These are phyloP conservation scores for Amphiprion percula DNA, from an alignment of 2,113 vertebrate genomes.

Conservation along the genomic window DNA sequence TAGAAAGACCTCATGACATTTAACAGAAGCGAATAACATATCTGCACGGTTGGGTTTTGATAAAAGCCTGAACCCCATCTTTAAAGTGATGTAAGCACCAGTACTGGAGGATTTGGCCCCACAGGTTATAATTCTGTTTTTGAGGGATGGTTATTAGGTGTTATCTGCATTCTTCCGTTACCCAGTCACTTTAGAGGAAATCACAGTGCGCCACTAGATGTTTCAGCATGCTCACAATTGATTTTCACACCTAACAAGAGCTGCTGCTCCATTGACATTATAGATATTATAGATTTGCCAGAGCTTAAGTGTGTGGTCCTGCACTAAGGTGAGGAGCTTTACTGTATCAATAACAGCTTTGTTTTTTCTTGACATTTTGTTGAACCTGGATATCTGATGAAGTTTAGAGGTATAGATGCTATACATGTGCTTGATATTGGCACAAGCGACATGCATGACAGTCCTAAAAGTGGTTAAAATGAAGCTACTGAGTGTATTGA, in stretches of 20 bases:
- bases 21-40: neutral
- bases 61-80: slow-evolving; percentile 8
- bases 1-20: slow-evolving; percentile 14
- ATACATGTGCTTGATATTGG: neutral
- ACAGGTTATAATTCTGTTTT: slow-evolving; percentile 12
- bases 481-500: neutral
- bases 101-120: neutral
- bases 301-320: slow-evolving; percentile 38
- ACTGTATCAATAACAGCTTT: slow-evolving; percentile 42
- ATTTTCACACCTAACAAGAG: slow-evolving; percentile 40
- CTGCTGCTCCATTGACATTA: slow-evolving; percentile 45
- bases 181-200: slow-evolving; percentile 6
- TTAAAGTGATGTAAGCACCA: slow-evolving; percentile 10
- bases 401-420: neutral
- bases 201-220: slow-evolving; percentile 9
- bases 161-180: slow-evolving; percentile 7
- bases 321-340: slow-evolving; percentile 24
- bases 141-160: neutral
- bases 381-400: slow-evolving; percentile 2
- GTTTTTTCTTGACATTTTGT: slow-evolving; percentile 23
- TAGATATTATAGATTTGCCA: slow-evolving; percentile 60
- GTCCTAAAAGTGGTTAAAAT: no score
- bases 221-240: slow-evolving; percentile 33
- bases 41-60: slow-evolving; percentile 1
- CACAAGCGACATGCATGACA: no score